These are phyloP conservation scores for Mellivora capensis DNA, from an alignment of 2,113 vertebrate genomes.

Conservation along the genomic window DNA sequence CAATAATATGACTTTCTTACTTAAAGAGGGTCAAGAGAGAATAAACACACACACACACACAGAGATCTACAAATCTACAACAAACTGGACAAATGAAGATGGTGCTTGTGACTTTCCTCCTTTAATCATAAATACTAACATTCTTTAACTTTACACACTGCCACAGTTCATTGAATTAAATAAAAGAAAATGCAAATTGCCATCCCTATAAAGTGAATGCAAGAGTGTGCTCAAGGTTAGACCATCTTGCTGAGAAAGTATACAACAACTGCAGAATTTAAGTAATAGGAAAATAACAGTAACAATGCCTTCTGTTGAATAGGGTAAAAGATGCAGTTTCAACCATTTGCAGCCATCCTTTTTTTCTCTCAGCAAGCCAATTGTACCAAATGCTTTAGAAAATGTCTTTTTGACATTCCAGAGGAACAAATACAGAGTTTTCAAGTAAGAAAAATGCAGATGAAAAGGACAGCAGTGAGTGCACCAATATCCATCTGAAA, in stretches of 20 bases:
- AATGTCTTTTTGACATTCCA: constrained; percentile 33
- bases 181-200: constrained; percentile 71
- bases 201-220: constrained; percentile 47
- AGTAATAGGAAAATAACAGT: constrained; percentile 47
- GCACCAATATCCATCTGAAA: background rate
- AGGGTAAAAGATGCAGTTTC: background rate
- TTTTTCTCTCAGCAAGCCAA: background rate
- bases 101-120: background rate
- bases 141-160: background rate
- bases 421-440: background rate
- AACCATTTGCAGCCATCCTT: background rate
- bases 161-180: constrained; percentile 45
- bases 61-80: background rate
- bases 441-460: background rate
- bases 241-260: background rate
- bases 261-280: constrained; percentile 24
- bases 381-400: constrained; percentile 2
- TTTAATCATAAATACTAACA: constrained; percentile 49
- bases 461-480: background rate
- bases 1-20: background rate
- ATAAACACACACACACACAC: background rate
- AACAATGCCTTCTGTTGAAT: constrained; percentile 18
- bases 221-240: constrained; percentile 4
- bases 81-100: constrained; percentile 37
- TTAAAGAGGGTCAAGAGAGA: background rate